A percentile compares a stretch with the other conserved stretches of the same genome.
phyloP scores from a whole-genome alignment of 2,113 vertebrate species.

The Ochotona princeps region DNA sequence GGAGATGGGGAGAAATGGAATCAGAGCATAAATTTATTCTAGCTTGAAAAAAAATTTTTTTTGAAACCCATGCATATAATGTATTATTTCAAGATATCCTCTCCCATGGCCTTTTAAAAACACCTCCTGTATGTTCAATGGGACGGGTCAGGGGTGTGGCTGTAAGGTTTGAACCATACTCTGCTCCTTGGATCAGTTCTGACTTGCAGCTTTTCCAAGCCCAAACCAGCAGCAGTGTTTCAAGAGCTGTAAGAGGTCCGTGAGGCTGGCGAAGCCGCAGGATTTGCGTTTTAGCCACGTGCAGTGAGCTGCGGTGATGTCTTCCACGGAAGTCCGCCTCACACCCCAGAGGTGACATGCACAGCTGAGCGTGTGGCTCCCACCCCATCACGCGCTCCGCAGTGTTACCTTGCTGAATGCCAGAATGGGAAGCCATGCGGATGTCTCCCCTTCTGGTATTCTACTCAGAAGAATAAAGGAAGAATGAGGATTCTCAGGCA shows the following conservation, averaged over 20 bases:
- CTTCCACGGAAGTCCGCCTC: not conserved
- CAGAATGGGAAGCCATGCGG: not conserved
- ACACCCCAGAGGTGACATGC: not conserved
- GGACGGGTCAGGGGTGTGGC: not conserved
- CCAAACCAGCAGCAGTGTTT: not conserved
- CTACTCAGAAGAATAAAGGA: not conserved
- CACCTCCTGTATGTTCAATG: too few relatives aligned
- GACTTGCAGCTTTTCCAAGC: not conserved
- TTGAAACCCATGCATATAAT: too few relatives aligned
- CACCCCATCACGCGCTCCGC: not conserved
- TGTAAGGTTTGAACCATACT: not conserved
- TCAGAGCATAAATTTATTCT: too few relatives aligned
- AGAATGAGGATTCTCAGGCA: not conserved
- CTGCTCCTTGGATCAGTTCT: not conserved
- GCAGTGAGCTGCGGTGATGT: not conserved
- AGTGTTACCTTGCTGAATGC: not conserved
- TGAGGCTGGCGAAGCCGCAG: not conserved
- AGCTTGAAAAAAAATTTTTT: too few relatives aligned
- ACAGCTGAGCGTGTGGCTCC: too few relatives aligned
- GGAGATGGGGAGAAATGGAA: too few relatives aligned
- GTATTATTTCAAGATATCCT: too few relatives aligned
- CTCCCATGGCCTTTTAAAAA: too few relatives aligned
- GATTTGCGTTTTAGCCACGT: not conserved
- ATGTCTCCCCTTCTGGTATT: not conserved
- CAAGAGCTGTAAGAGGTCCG: not conserved